A percentile compares a stretch with the other conserved stretches of the same genome.
phyloP scores from a whole-genome alignment of 2,888 invertebrate species.

The Drosophila mimica region DNA sequence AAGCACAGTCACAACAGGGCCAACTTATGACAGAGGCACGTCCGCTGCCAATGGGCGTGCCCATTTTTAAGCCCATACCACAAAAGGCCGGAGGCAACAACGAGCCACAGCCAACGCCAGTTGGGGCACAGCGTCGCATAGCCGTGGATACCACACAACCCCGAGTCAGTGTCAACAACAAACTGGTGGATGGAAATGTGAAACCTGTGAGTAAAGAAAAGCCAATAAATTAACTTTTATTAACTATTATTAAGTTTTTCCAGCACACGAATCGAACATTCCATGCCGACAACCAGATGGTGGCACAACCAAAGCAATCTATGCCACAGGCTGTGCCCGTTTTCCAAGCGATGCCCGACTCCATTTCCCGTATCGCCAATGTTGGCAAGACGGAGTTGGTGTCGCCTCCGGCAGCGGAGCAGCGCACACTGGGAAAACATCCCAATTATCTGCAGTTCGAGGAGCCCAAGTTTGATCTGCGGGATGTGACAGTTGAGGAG shows the following conservation, averaged over 20 bases:
- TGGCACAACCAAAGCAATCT: constrained; percentile 63
- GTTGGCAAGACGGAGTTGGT: constrained; percentile 47
- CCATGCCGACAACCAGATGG: constrained; percentile 78
- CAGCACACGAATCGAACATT: constrained; percentile 81
- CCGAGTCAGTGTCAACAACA: constrained; percentile 80
- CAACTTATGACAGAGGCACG: constrained; percentile 86
- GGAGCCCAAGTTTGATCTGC: constrained; percentile 82
- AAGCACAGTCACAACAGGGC: constrained; percentile 38
- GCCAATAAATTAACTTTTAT: neutral
- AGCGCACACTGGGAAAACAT: constrained; percentile 61
- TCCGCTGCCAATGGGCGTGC: constrained; percentile 88
- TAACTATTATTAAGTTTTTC: neutral
- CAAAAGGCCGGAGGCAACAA: constrained; percentile 84
- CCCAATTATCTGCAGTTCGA: constrained; percentile 83
- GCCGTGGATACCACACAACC: constrained; percentile 79
- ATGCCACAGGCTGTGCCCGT: constrained; percentile 85
- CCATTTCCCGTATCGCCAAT: constrained; percentile 83
- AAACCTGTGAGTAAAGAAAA: constrained; percentile 59
- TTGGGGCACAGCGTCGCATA: constrained; percentile 74
- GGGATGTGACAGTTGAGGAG: constrained; percentile 85
- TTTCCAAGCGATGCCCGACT: constrained; percentile 86
- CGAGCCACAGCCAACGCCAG: constrained; percentile 24
- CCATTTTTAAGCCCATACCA: constrained; percentile 92
- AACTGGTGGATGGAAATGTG: constrained; percentile 66
- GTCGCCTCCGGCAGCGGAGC: constrained; percentile 40